Evolutionary conservation across 2,888 invertebrate species (phyloP).

Genomic region (Drosophila eohydei): DNA sequence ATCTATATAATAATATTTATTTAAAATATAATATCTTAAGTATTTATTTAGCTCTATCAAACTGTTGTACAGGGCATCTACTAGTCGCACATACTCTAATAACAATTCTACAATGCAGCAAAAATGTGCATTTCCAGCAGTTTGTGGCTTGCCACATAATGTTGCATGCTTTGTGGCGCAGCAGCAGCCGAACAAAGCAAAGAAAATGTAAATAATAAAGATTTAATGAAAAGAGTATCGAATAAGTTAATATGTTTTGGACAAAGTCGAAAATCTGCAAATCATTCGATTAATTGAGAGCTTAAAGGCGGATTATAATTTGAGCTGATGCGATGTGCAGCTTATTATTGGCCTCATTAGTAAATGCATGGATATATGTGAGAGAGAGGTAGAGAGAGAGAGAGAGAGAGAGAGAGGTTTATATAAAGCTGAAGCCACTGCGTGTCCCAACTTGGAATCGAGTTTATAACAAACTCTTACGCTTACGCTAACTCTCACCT

Average conservation of each 20-base stretch:
- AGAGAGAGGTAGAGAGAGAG: background rate
- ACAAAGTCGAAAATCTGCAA: conserved; percentile 37
- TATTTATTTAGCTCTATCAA: no score
- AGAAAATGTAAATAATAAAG: conserved; percentile 1
- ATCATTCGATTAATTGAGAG: conserved; percentile 19
- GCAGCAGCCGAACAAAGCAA: conserved; percentile 9
- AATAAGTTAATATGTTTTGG: conserved; percentile 7
- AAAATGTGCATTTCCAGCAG: conserved; percentile 41
- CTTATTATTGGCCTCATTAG: conserved; percentile 43
- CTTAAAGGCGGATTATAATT: conserved; percentile 30
- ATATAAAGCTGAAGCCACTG: conserved; percentile 17
- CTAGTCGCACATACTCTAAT: background rate
- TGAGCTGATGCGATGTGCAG: conserved; percentile 26
- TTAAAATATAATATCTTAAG: no score
- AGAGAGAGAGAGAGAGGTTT: background rate
- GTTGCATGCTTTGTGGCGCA: conserved; percentile 61
- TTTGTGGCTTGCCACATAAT: conserved; percentile 25
- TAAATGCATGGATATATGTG: background rate
- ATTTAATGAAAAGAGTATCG: background rate
- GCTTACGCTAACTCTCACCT: conserved; percentile 5
- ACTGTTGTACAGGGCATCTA: background rate
- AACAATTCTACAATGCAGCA: conserved; percentile 17
- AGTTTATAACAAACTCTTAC: background rate
- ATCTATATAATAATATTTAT: no score
- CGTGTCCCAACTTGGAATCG: conserved; percentile 63